Conservation (phyloP, 2,113 vertebrate genomes). For the Rhipidura dahli region DNA sequence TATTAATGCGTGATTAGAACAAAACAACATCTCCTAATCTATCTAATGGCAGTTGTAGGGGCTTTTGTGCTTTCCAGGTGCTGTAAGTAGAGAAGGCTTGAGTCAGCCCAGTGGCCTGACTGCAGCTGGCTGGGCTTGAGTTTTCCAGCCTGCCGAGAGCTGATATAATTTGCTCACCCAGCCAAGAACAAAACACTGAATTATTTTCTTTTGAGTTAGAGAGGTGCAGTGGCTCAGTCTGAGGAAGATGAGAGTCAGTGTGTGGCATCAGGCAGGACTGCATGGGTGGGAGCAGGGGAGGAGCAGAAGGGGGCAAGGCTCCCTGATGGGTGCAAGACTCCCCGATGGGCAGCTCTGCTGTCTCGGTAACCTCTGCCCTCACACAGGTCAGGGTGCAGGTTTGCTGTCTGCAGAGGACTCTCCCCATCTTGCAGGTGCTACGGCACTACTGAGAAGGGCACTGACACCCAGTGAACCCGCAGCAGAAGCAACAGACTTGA, state of each 20-base stretch:
- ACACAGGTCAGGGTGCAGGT: background rate
- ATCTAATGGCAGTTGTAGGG: background rate
- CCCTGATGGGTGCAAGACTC: fast-evolving
- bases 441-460: background rate
- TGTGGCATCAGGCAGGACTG: background rate
- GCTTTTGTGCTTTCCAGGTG: background rate
- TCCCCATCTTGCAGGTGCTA: background rate
- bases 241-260: background rate
- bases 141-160: background rate
- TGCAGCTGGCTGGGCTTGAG: background rate
- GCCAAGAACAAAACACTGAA: background rate
- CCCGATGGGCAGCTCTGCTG: background rate
- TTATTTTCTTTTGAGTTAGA: background rate
- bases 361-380: background rate
- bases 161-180: background rate
- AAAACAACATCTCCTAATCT: background rate
- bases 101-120: background rate
- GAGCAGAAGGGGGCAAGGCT: background rate
- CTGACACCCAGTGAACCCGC: background rate
- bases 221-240: background rate
- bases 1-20: background rate
- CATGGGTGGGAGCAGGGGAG: background rate
- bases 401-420: background rate
- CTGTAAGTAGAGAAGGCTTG: background rate
- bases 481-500: background rate